These are phyloP conservation scores for Drosophila dunni DNA, from an alignment of 1,140 invertebrate genomes.

Conservation along the genomic window DNA sequence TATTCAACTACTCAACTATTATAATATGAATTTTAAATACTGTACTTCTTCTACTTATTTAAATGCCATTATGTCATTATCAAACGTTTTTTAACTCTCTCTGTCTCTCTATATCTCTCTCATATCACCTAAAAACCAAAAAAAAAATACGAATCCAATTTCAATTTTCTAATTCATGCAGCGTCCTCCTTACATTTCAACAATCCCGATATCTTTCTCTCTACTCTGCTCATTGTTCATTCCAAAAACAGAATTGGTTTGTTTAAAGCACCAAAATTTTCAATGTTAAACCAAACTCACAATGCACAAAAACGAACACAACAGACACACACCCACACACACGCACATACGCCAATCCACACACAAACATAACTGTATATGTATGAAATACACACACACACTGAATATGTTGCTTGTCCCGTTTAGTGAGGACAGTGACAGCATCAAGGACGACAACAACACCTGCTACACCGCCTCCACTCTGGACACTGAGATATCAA, in stretches of 20 bases:
- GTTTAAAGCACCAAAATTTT: slow-evolving; percentile 61
- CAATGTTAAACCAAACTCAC: slow-evolving; percentile 35
- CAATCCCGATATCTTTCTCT: slow-evolving; percentile 31
- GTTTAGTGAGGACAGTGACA: slow-evolving; percentile 68
- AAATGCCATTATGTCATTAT: slow-evolving; percentile 55
- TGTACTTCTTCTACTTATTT: slow-evolving; percentile 42
- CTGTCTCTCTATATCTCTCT: slow-evolving; percentile 30
- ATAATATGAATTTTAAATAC: slow-evolving; percentile 58
- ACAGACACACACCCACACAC: background rate
- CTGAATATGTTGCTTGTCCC: slow-evolving; percentile 61
- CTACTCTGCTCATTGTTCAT: slow-evolving; percentile 59
- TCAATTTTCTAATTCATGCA: slow-evolving; percentile 60
- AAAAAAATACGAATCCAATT: slow-evolving; percentile 27
- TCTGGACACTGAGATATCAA: slow-evolving; percentile 72
- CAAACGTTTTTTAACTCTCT: slow-evolving; percentile 53
- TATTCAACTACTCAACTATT: slow-evolving; percentile 60
- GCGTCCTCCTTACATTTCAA: slow-evolving; percentile 47
- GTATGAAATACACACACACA: slow-evolving; percentile 26
- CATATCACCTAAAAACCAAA: slow-evolving; percentile 38
- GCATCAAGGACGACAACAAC: slow-evolving; percentile 41
- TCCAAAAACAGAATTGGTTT: slow-evolving; percentile 62
- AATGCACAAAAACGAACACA: slow-evolving; percentile 37
- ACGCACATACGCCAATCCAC: background rate
- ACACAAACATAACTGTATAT: slow-evolving; percentile 5
- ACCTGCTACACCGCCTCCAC: slow-evolving; percentile 48